Evolutionary conservation across 2,888 invertebrate species (phyloP), one percentile per base, ranked within the genome.

Genomic region (Ypsolopha scabrella): DNA sequence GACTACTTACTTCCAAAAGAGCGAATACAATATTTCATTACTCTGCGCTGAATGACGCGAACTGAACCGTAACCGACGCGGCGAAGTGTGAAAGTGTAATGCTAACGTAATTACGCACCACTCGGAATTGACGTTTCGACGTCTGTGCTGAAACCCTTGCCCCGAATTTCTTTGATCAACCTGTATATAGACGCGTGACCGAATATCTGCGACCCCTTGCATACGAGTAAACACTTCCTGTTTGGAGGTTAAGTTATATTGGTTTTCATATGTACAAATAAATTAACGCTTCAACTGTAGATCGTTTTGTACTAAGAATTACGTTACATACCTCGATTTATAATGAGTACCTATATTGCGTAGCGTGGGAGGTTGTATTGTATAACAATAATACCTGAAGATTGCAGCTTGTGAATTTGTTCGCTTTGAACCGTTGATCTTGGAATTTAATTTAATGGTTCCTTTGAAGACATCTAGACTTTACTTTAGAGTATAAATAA

Each of bases 91-190:
- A 58, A 57, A 58, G 57, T 55, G 57, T 61, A 52, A 57, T 55
- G 54, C 54, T 61, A 59, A 63, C 60, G 55, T 54, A 60, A 61
- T 63, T 62, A 59, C 57, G 47, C 57, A 53, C 57, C 58, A 52
- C 52, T 48, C 51, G 44, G 46, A 58, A 59, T 58, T 56, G 56
- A 55, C 54, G 53, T 54, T 55, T 52, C 53, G 36, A 44, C 13
- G 44, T 24, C 50, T 50, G 50, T 43, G 44, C 38, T 55, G 44
- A 52, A n/a, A n/a, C n/a, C n/a, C n/a, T n/a, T n/a, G n/a, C n/a
- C 50, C 43, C 51, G 52, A 52, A 57, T 58, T 58, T 59, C 60
- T 58, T 59, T 59, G 58, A 58, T 60, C 53, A 52, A 24, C 24
- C 24, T 24, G 24, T 24, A 24, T 50, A 52, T 53, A 57, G 54